Percentiles rank a stretch among this genome's conserved stretches.
Evolutionary conservation across 2,797 vertebrate genomes (phyloP).

Genomic region (Trichosurus vulpecula): DNA sequence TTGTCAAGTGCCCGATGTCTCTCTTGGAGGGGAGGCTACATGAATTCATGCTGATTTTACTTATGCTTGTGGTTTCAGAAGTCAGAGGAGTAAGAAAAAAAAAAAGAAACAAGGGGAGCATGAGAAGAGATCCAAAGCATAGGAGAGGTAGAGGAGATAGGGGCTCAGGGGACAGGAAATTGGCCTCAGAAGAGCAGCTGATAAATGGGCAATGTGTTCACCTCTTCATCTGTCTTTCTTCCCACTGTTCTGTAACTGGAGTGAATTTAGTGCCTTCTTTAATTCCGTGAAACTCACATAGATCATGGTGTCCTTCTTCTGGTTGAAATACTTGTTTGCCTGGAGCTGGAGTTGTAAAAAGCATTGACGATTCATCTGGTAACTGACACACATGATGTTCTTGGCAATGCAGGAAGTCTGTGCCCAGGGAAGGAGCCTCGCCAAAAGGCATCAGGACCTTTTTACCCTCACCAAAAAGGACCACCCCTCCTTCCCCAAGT

Average conservation of each 20-base stretch:
- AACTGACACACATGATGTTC: background rate
- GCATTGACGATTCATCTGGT: conserved; percentile 44
- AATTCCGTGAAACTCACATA: conserved; percentile 55
- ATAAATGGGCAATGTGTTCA: conserved; percentile 8
- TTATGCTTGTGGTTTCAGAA: conserved; percentile 29
- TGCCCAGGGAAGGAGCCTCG: background rate
- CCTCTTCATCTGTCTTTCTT: conserved; percentile 9
- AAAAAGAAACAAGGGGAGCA: conserved; percentile 25
- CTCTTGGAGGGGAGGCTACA: background rate
- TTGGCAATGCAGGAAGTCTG: background rate
- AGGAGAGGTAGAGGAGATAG: background rate
- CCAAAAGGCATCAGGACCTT: background rate
- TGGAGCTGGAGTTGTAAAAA: conserved; percentile 58
- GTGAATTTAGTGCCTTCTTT: conserved; percentile 68
- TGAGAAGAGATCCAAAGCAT: background rate
- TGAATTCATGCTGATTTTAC: background rate
- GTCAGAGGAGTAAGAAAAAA: background rate
- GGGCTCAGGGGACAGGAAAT: background rate
- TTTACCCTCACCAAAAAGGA: background rate
- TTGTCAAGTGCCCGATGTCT: background rate
- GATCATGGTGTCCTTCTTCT: conserved; percentile 47
- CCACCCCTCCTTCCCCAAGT: rapidly evolving
- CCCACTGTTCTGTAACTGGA: conserved; percentile 38
- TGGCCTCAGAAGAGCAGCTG: conserved; percentile 2
- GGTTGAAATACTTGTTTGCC: conserved; percentile 60